Conservation (phyloP, 2,113 vertebrate species). For the Gambusia affinis region DNA sequence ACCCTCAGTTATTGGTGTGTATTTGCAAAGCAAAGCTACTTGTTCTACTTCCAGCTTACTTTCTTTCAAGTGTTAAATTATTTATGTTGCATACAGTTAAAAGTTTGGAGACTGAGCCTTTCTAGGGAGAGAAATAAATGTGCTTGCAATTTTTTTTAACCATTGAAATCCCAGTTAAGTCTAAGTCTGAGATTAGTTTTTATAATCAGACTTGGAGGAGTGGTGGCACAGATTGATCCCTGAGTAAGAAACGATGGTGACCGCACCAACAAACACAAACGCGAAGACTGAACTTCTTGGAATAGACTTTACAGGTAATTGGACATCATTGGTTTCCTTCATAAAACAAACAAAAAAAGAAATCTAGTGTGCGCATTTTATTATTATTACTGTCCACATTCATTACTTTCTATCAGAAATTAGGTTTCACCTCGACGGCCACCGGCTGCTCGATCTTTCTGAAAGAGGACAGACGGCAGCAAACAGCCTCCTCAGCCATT, state of each 20-base stretch:
- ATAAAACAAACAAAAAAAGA: neutral
- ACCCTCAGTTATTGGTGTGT: neutral
- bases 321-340: neutral
- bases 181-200: neutral
- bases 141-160: too few relatives aligned
- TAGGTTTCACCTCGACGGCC: neutral
- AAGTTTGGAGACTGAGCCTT: too few relatives aligned
- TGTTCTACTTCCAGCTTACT: neutral
- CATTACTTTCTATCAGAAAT: neutral
- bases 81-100: too few relatives aligned
- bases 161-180: too few relatives aligned
- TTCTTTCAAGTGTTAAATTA: neutral
- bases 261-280: too few relatives aligned
- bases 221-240: neutral
- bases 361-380: neutral
- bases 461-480: conserved; percentile 45
- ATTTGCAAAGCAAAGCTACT: neutral
- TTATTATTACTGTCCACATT: neutral
- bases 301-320: neutral
- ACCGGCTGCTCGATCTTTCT: conserved; percentile 24
- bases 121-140: too few relatives aligned
- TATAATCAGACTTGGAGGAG: neutral
- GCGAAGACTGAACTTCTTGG: too few relatives aligned
- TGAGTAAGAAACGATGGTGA: neutral
- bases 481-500: conserved; percentile 35